These are phyloP conservation scores for Mythimna impura DNA, from an alignment of 2,888 invertebrate genomes.

Conservation along the genomic window DNA sequence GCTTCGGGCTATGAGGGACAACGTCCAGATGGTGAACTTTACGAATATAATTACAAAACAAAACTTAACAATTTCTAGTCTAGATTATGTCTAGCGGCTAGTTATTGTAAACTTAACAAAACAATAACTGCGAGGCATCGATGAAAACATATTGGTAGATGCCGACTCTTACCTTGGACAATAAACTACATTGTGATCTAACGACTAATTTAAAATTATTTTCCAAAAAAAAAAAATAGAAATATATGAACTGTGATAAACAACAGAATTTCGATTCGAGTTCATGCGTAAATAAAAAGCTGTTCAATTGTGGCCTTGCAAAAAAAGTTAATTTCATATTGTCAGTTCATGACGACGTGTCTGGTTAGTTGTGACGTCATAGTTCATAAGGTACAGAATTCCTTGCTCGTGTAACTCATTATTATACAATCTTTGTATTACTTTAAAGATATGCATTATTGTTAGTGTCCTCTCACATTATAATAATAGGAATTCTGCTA, in stretches of 20 bases:
- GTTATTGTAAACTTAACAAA: conserved; percentile 68
- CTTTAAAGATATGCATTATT: conserved; percentile 69
- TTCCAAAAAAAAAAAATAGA: conserved; percentile 41
- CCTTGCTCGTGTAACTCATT: conserved; percentile 62
- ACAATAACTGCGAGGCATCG: conserved; percentile 68
- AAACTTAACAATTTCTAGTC: conserved; percentile 69
- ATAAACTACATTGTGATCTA: conserved; percentile 47
- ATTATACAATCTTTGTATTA: conserved; percentile 67
- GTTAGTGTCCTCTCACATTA: conserved; percentile 58
- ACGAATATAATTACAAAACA: conserved; percentile 63
- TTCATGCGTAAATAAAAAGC: conserved; percentile 63
- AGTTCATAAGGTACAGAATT: conserved; percentile 53
- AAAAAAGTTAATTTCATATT: conserved; percentile 42
- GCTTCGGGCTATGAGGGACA: conserved; percentile 67
- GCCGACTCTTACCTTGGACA: conserved; percentile 60
- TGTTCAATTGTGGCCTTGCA: conserved; percentile 45
- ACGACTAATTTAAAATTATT: conserved; percentile 57
- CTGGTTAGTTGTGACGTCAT: conserved; percentile 17
- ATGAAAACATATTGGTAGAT: conserved; percentile 73
- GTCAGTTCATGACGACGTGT: conserved; percentile 49
- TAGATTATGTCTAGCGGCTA: conserved; percentile 62
- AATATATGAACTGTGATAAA: conserved; percentile 59
- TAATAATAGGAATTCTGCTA: conserved; percentile 63
- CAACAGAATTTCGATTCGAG: conserved; percentile 63
- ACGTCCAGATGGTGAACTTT: conserved; percentile 63